Evolutionary conservation across 2,113 vertebrate genomes (phyloP).

Genomic region (Silurus asotus): DNA sequence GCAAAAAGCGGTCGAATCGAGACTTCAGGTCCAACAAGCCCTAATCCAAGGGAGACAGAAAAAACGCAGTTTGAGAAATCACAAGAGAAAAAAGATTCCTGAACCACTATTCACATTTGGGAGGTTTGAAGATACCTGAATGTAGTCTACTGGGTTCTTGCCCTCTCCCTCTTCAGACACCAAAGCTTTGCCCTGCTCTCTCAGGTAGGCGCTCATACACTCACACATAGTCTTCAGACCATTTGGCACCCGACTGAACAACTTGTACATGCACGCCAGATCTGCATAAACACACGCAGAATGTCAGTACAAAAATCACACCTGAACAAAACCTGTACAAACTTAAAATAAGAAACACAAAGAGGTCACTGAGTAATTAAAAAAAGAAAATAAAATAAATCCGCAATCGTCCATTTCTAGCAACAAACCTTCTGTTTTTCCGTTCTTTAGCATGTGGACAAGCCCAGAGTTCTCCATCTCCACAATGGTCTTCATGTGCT

Average conservation of each 20-base stretch:
- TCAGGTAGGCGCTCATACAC: slow-evolving; percentile 97
- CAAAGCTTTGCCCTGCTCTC: slow-evolving; percentile 97
- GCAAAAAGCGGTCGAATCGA: slow-evolving; percentile 95
- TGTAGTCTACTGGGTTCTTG: slow-evolving; percentile 98
- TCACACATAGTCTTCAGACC: slow-evolving; percentile 99
- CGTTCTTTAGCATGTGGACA: slow-evolving; percentile 98
- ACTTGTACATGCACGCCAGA: slow-evolving; percentile 98
- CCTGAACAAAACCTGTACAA: not conserved
- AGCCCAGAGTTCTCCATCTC: slow-evolving; percentile 99
- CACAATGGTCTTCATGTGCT: slow-evolving; percentile 99
- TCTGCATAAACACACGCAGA: slow-evolving; percentile 70
- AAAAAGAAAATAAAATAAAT: not conserved
- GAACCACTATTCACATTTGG: not conserved
- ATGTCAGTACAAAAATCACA: not conserved
- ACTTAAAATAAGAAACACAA: not conserved
- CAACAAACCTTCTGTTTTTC: slow-evolving; percentile 92
- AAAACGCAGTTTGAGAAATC: not conserved
- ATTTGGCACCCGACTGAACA: slow-evolving; percentile 97
- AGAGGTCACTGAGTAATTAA: not conserved
- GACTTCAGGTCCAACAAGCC: slow-evolving; percentile 96
- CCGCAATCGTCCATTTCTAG: not conserved
- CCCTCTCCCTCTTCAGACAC: slow-evolving; percentile 99
- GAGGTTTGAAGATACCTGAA: slow-evolving; percentile 81
- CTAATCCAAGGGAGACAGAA: slow-evolving; percentile 64
- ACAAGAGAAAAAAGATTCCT: not conserved